Percentiles rank a stretch among this genome's conserved stretches.
Conservation (phyloP, 2,113 vertebrate genomes). For the Bufo bufo region DNA sequence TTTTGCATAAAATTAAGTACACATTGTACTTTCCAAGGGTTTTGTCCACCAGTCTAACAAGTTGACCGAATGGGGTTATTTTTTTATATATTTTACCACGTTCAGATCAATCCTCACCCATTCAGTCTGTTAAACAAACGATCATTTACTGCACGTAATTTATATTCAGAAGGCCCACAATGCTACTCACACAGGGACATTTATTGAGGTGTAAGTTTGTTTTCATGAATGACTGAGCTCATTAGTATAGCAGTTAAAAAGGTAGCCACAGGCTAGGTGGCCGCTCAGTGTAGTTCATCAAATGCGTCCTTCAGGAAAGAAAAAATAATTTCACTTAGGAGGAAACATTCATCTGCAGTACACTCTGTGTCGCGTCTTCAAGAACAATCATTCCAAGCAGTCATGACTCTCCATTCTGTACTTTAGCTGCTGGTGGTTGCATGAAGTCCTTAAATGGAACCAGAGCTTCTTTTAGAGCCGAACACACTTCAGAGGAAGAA, state of each 20-base stretch:
- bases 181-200: constrained; percentile 70
- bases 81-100: constrained; percentile 68
- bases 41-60: constrained; percentile 83
- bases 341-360: constrained; percentile 63
- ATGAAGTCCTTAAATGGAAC: constrained; percentile 99
- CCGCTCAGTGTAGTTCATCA: constrained; percentile 71
- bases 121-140: constrained; percentile 65
- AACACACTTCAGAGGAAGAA: constrained; percentile 94
- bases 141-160: constrained; percentile 74
- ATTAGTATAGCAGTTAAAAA: constrained; percentile 72
- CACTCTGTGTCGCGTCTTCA: constrained; percentile 69
- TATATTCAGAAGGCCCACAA: constrained; percentile 69
- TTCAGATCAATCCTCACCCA: constrained; percentile 74
- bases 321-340: constrained; percentile 64
- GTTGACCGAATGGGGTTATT: constrained; percentile 74
- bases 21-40: constrained; percentile 80
- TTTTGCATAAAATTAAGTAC: constrained; percentile 95
- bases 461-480: constrained; percentile 93
- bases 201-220: constrained; percentile 65
- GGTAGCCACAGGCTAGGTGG: constrained; percentile 65
- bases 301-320: constrained; percentile 67
- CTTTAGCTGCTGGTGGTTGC: constrained; percentile 92
- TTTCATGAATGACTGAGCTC: constrained; percentile 66
- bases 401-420: constrained; percentile 98
- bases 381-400: constrained; percentile 60